phyloP scores from a whole-genome alignment of 2,888 invertebrate species.

The Erannis defoliaria region DNA sequence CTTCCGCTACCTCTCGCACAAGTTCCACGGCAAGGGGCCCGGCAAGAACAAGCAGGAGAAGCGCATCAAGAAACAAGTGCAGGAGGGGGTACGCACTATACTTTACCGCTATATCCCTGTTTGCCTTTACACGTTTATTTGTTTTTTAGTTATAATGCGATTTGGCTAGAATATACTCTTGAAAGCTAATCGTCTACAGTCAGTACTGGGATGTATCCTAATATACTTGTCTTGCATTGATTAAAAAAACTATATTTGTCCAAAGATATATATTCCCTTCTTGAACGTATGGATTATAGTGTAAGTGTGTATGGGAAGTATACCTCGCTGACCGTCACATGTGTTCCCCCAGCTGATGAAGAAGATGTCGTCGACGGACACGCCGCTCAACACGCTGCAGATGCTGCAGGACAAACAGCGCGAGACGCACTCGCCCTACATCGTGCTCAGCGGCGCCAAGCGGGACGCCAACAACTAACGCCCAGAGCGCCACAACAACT shows the following conservation, averaged over 20 bases:
- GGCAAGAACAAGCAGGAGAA: conserved; percentile 99
- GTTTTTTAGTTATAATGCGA: too few species aligned
- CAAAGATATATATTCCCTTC: too few species aligned
- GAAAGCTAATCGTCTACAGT: too few species aligned
- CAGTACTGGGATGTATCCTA: too few species aligned
- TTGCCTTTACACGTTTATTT: background rate
- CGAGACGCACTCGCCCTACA: conserved; percentile 96
- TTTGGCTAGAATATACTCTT: too few species aligned
- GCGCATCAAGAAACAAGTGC: conserved; percentile 96
- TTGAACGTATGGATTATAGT: too few species aligned
- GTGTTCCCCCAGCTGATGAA: conserved; percentile 92
- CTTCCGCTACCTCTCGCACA: conserved; percentile 97
- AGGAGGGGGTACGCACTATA: conserved; percentile 90
- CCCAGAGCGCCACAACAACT: background rate
- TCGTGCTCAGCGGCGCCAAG: conserved; percentile 96
- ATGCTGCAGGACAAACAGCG: conserved; percentile 98
- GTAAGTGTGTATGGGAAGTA: too few species aligned
- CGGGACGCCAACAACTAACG: conserved; percentile 64
- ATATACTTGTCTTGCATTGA: too few species aligned
- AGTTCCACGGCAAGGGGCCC: conserved; percentile 99
- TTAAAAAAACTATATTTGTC: too few species aligned
- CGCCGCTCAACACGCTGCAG: conserved; percentile 97
- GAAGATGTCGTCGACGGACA: conserved; percentile 99
- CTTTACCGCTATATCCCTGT: too few species aligned
- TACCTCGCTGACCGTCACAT: too few species aligned